Evolutionary conservation across 2,888 invertebrate genomes (phyloP).

Genomic region (Odontomyia ornata): DNA sequence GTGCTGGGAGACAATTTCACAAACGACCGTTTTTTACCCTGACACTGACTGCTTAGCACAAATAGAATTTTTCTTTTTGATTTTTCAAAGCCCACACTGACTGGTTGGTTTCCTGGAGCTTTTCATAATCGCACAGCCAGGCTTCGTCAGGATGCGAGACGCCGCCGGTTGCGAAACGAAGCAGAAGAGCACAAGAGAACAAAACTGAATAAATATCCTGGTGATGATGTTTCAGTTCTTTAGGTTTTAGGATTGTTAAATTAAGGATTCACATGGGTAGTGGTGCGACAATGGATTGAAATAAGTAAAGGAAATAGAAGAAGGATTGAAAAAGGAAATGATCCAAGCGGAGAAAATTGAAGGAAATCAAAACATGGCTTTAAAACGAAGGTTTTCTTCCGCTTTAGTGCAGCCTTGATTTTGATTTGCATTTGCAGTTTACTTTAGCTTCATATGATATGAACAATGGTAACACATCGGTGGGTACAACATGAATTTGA

Average conservation of each 20-base stretch:
- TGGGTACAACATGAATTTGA: too few species aligned
- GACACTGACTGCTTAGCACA: background rate
- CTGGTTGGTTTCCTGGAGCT: constrained; percentile 6
- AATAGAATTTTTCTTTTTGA: constrained; percentile 5
- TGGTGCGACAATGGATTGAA: too few species aligned
- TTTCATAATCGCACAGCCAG: background rate
- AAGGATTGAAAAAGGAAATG: too few species aligned
- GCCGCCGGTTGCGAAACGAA: background rate
- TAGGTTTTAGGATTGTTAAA: background rate
- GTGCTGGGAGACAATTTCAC: background rate
- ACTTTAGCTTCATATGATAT: too few species aligned
- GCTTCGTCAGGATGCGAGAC: background rate
- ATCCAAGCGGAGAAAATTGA: too few species aligned
- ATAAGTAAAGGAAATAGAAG: too few species aligned
- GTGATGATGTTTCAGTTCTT: constrained; percentile 8
- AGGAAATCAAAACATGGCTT: too few species aligned
- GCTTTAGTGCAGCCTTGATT: too few species aligned
- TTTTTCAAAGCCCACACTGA: background rate
- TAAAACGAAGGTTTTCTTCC: too few species aligned
- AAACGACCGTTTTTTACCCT: background rate
- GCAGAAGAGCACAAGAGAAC: background rate
- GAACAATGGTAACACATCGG: too few species aligned
- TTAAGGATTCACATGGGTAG: background rate
- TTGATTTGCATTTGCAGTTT: too few species aligned
- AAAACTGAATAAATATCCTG: constrained; percentile 38